Evolutionary conservation across 2,113 vertebrate genomes (phyloP).

Genomic region (Ondatra zibethicus): DNA sequence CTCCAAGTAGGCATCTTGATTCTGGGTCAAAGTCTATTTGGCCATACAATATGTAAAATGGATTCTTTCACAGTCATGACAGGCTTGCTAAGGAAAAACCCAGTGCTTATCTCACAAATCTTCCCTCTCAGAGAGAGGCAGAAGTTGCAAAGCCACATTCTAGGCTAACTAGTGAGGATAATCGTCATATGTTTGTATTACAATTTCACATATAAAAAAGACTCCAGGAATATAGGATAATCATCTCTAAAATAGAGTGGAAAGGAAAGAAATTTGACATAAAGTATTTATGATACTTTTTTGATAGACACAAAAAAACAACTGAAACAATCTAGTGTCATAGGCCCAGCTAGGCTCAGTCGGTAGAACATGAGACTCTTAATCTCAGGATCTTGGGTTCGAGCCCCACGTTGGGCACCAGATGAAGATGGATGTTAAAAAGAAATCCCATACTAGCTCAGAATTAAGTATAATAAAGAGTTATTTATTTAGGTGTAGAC

Average conservation of each 20-base stretch:
- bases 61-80: neutral
- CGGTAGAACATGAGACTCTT: no score
- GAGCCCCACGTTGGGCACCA: no score
- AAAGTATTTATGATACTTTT: neutral
- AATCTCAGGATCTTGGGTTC: no score
- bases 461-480: no score
- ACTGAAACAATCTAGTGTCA: neutral
- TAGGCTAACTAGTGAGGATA: neutral
- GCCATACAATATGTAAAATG: neutral
- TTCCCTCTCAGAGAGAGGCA: neutral
- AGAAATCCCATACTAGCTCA: no score
- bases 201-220: neutral
- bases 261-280: neutral
- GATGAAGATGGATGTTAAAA: no score
- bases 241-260: neutral
- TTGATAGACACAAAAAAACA: neutral
- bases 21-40: neutral
- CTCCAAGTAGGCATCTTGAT: neutral
- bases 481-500: no score
- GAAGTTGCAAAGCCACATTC: neutral
- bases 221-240: neutral
- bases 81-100: slow-evolving; percentile 28
- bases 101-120: neutral
- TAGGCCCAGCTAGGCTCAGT: no score
- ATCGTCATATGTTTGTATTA: neutral